Evolutionary conservation across 2,797 vertebrate genomes (phyloP).

Genomic region (Paramormyrops hopkinsi): DNA sequence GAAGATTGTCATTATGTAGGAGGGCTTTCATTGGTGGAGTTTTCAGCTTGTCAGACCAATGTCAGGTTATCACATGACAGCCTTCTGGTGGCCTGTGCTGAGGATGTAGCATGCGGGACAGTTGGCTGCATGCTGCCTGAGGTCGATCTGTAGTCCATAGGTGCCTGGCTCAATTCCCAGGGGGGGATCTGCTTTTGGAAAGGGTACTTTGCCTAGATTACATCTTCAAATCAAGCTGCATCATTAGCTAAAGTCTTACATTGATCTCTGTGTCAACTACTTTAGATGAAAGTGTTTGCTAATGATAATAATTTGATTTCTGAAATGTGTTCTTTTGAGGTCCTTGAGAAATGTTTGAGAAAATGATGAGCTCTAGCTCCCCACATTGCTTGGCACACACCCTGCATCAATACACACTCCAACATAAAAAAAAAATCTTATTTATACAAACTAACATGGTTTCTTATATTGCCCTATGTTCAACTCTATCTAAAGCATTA

Average conservation of each 20-base stretch:
- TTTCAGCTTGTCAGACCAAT: not conserved
- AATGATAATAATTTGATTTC: constrained; percentile 6
- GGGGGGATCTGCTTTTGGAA: not conserved
- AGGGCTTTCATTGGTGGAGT: constrained; percentile 29
- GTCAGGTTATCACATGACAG: not conserved
- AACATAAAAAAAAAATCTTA: not conserved
- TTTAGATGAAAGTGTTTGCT: constrained; percentile 3
- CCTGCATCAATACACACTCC: not conserved
- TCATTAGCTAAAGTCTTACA: not conserved
- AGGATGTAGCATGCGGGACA: not conserved
- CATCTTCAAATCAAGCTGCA: constrained; percentile 3
- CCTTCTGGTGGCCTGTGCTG: not conserved
- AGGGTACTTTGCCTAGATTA: not conserved
- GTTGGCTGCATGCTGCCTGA: not conserved
- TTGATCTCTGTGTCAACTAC: not conserved
- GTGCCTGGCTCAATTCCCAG: not conserved
- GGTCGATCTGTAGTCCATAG: not conserved
- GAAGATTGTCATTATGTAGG: constrained; percentile 46
- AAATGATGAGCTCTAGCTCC: not conserved
- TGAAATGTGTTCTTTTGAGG: not conserved
- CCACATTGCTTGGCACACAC: not conserved
- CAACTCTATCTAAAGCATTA: not conserved
- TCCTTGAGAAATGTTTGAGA: not conserved
- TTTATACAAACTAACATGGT: not conserved
- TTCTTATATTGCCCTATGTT: not conserved